Conservation (phyloP, 1,140 invertebrate genomes). For the Megathymus violae region DNA sequence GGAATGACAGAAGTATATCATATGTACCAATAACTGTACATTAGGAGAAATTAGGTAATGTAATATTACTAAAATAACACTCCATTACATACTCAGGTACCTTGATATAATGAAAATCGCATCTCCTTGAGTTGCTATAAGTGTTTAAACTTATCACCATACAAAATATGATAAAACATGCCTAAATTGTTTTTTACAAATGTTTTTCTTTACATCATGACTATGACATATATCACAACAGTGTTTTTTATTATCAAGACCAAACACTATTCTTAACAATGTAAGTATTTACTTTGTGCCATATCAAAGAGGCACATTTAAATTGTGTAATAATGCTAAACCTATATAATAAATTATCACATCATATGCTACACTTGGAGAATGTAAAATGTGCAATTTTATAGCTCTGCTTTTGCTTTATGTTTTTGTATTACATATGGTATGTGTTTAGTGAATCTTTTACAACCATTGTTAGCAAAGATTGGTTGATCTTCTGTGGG, state of each 20-base stretch:
- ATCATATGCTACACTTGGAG: constrained; percentile 22
- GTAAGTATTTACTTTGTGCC: too few species aligned
- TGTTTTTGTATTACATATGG: constrained; percentile 75
- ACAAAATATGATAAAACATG: too few species aligned
- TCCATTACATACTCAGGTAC: neutral
- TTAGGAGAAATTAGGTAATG: too few species aligned
- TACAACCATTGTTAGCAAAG: constrained; percentile 81
- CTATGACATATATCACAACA: too few species aligned
- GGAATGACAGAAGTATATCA: too few species aligned
- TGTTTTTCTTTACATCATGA: too few species aligned
- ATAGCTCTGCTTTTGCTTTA: constrained; percentile 53
- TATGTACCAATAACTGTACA: too few species aligned
- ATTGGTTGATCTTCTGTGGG: constrained; percentile 73
- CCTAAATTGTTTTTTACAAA: too few species aligned
- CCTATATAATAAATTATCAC: constrained; percentile 38
- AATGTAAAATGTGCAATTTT: constrained; percentile 12
- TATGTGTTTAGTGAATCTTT: constrained; percentile 76
- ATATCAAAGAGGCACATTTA: neutral
- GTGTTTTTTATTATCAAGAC: too few species aligned
- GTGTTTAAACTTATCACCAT: neutral
- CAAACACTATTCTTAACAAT: too few species aligned
- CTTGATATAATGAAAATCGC: neutral
- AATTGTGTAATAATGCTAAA: constrained; percentile 7
- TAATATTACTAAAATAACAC: too few species aligned
- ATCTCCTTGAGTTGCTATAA: neutral